Evolutionary conservation across 2,888 invertebrate genomes (phyloP).

Genomic region (Agrotis puta): DNA sequence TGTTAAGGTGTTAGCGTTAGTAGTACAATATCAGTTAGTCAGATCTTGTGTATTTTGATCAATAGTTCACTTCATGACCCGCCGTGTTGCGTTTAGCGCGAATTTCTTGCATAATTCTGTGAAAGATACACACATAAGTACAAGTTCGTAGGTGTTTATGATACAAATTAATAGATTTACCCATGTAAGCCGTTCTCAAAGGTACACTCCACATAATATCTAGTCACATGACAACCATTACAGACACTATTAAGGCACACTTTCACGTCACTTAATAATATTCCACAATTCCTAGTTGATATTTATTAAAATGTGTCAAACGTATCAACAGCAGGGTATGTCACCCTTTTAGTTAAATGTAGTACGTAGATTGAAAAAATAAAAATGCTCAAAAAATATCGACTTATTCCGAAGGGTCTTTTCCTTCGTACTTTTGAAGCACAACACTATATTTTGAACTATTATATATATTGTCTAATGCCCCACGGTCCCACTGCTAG

Average conservation of each 20-base stretch:
- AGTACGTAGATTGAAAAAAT: constrained; percentile 40
- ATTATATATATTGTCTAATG: constrained; percentile 4
- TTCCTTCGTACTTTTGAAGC: constrained; percentile 36
- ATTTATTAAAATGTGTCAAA: constrained; percentile 8
- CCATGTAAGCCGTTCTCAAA: not conserved
- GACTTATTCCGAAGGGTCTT: constrained; percentile 47
- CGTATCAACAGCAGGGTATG: constrained; percentile 31
- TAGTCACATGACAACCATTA: constrained; percentile 17
- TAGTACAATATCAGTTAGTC: not conserved
- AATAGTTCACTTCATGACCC: constrained; percentile 27
- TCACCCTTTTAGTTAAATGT: constrained; percentile 25
- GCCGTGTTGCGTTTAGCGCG: constrained; percentile 27
- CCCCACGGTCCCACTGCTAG: not conserved
- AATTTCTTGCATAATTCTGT: constrained; percentile 24
- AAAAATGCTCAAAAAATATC: constrained; percentile 52
- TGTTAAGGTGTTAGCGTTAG: constrained; percentile 45
- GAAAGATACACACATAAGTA: constrained; percentile 12
- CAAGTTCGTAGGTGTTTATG: constrained; percentile 7
- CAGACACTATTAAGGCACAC: not conserved
- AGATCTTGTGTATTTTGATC: constrained; percentile 36
- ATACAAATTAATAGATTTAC: not conserved
- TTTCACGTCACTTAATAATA: not conserved
- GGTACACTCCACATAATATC: not conserved
- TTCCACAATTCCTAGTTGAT: constrained; percentile 5
- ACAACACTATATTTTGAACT: constrained; percentile 31